Percentiles rank a stretch among this genome's conserved stretches.
Conservation (phyloP, 2,797 vertebrate genomes). For the Pelochelys cantorii region DNA sequence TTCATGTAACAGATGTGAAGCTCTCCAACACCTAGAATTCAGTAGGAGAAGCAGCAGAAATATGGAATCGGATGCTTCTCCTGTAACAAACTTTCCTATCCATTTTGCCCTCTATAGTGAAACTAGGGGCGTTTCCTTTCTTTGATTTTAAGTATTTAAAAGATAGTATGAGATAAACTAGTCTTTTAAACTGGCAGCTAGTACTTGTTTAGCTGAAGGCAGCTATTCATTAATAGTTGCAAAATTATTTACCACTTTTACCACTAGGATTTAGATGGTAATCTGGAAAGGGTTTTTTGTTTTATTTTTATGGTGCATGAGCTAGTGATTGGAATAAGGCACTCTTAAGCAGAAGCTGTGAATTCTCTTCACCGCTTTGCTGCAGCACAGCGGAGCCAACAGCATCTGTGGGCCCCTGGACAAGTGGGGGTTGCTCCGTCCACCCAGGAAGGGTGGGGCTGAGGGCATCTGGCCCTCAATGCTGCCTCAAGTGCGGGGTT, state of each 20-base stretch:
- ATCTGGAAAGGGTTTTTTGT: not conserved
- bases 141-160: not conserved
- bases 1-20: not conserved
- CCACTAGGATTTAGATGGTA: not conserved
- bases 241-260: not conserved
- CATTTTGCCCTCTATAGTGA: not conserved
- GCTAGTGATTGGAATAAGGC: rapidly evolving
- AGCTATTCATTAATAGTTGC: not conserved
- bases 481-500: too few species aligned
- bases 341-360: rapidly evolving
- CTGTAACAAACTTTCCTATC: not conserved
- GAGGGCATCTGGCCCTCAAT: too few species aligned
- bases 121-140: not conserved
- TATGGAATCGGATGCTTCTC: rapidly evolving
- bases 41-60: not conserved
- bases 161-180: not conserved
- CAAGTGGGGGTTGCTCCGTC: too few species aligned
- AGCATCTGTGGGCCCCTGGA: too few species aligned
- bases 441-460: too few species aligned
- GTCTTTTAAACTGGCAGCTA: rapidly evolving
- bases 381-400: not conserved
- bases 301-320: not conserved
- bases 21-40: not conserved
- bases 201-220: not conserved
- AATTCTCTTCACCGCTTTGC: rapidly evolving